A percentile compares a stretch with the other conserved stretches of the same genome.
These are phyloP conservation scores for Rhamnusium bicolor DNA, from an alignment of 2,888 invertebrate genomes.

Conservation along the genomic window DNA sequence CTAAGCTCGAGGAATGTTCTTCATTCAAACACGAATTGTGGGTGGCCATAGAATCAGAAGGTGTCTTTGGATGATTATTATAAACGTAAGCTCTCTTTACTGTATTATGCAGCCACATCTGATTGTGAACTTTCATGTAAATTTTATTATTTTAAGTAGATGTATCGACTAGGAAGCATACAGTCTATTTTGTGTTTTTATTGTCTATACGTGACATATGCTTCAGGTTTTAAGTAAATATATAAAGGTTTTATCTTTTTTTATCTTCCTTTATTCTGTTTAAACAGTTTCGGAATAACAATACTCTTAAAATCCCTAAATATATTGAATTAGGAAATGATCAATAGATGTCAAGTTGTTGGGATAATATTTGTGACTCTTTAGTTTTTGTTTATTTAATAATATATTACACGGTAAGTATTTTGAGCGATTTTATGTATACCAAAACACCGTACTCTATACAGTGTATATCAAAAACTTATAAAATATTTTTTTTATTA, in stretches of 20 bases:
- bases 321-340: slow-evolving; percentile 24
- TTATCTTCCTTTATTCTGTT: slow-evolving; percentile 35
- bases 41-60: slow-evolving; percentile 60
- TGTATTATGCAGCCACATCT: slow-evolving; percentile 38
- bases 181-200: slow-evolving; percentile 44
- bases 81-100: slow-evolving; percentile 45
- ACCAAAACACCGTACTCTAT: no score
- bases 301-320: slow-evolving; percentile 27
- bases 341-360: slow-evolving; percentile 28
- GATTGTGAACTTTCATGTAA: slow-evolving; percentile 48
- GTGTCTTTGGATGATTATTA: slow-evolving; percentile 35
- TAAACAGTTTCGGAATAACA: slow-evolving; percentile 19
- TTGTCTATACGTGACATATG: slow-evolving; percentile 49
- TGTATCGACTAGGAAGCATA: slow-evolving; percentile 43
- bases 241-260: slow-evolving; percentile 38
- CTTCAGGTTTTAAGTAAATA: slow-evolving; percentile 45
- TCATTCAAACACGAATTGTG: slow-evolving; percentile 61
- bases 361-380: slow-evolving; percentile 18
- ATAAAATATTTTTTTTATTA: no score
- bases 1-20: slow-evolving; percentile 60
- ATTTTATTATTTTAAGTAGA: slow-evolving; percentile 50
- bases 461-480: no score
- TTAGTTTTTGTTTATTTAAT: not conserved
- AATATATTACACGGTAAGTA: not conserved
- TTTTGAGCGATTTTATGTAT: no score